Conservation (phyloP, 1,140 invertebrate species). For the Armadillidium nasatum region DNA sequence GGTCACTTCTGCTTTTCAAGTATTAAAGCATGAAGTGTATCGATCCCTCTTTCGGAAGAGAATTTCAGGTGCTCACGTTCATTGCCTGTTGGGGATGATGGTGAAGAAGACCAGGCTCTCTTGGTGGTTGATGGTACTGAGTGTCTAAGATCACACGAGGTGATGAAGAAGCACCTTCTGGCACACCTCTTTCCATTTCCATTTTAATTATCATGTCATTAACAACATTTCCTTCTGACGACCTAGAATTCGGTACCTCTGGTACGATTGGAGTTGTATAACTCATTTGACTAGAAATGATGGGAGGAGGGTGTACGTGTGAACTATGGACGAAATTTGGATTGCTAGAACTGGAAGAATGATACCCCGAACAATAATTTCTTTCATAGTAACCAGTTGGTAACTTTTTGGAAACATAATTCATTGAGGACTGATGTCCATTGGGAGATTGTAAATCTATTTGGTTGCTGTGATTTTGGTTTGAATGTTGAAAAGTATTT, state of each 20-base stretch:
- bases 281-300: conserved; percentile 38
- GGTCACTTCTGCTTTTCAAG: neutral
- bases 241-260: conserved; percentile 27
- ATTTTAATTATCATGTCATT: conserved; percentile 24
- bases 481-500: neutral
- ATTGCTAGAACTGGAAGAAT: neutral
- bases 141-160: conserved; percentile 40
- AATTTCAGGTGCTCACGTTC: conserved; percentile 8
- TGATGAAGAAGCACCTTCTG: conserved; percentile 40
- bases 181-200: conserved; percentile 38
- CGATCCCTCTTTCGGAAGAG: neutral
- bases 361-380: neutral
- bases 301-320: neutral
- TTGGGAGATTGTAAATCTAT: neutral
- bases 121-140: conserved; percentile 20
- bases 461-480: neutral
- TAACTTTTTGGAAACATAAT: neutral
- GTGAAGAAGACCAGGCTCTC: neutral
- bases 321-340: neutral
- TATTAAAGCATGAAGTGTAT: neutral
- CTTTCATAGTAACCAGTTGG: neutral
- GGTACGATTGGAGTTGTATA: conserved; percentile 44
- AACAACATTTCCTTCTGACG: conserved; percentile 31
- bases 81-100: neutral
- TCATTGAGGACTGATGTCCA: neutral